These are phyloP conservation scores for Megaceryle alcyon DNA, from an alignment of 2,797 vertebrate species.

Conservation along the genomic window DNA sequence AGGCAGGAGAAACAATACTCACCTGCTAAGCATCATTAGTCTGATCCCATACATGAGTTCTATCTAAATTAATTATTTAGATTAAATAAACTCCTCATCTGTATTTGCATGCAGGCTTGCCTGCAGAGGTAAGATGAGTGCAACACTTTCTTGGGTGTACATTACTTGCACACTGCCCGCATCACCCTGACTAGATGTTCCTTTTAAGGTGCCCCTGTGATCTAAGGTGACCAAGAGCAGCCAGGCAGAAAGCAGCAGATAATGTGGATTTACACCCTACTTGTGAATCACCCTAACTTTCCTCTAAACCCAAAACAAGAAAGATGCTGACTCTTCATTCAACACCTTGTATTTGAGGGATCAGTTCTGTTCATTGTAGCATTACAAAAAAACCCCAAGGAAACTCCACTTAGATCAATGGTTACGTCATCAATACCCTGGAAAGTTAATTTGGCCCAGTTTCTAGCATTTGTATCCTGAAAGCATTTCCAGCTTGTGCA, in stretches of 20 bases:
- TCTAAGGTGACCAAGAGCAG: neutral
- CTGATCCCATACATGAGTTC: neutral
- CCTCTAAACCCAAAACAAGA: neutral
- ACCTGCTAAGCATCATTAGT: neutral
- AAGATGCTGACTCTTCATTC: neutral
- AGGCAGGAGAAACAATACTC: neutral
- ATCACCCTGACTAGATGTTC: neutral
- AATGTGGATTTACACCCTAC: neutral
- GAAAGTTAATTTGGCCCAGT: neutral
- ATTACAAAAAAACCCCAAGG: neutral
- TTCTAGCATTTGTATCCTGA: neutral
- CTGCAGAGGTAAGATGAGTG: neutral
- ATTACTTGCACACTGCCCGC: neutral
- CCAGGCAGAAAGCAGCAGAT: neutral
- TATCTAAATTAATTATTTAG: neutral
- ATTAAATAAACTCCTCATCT: neutral
- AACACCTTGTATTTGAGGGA: neutral
- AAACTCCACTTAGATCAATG: neutral
- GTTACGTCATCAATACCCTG: neutral
- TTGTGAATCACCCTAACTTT: neutral
- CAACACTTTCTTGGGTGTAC: neutral
- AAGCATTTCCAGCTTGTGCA: neutral
- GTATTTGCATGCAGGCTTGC: neutral
- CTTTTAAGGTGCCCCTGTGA: neutral
- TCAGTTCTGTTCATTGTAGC: neutral